Evolutionary conservation across 2,113 vertebrate species (phyloP).

Genomic region (Axis porcinus): DNA sequence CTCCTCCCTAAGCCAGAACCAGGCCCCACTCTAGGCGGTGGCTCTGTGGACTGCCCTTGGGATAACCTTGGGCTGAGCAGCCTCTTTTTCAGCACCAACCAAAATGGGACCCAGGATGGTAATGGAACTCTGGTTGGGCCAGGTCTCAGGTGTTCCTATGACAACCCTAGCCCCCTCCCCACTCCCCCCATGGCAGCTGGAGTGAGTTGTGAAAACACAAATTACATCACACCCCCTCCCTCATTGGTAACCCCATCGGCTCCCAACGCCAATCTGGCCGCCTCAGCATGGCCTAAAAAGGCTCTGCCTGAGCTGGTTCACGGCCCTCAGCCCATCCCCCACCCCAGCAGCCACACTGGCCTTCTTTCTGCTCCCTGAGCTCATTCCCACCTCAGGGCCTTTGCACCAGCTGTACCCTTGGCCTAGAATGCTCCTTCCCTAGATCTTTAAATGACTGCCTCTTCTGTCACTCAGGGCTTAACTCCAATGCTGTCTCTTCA

Average conservation of each 20-base stretch:
- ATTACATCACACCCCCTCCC: neutral
- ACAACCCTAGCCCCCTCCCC: neutral
- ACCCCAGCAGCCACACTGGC: slow-evolving; percentile 15
- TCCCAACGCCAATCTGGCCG: neutral
- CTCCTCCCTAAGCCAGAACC: neutral
- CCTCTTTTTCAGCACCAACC: slow-evolving; percentile 1
- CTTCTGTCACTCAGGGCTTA: neutral
- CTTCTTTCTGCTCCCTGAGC: slow-evolving; percentile 60
- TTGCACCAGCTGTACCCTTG: slow-evolving; percentile 65
- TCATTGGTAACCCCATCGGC: neutral
- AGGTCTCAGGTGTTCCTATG: neutral
- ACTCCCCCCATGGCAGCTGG: neutral
- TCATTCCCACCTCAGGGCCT: slow-evolving; percentile 67
- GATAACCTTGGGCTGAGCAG: slow-evolving; percentile 34
- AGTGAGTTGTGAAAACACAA: slow-evolving; percentile 8
- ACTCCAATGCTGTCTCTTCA: neutral
- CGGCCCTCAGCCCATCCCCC: neutral
- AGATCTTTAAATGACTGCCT: neutral
- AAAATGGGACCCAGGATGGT: neutral
- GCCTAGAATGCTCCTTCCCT: slow-evolving; percentile 52
- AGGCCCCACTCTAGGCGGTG: neutral
- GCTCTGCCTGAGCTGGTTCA: slow-evolving; percentile 6
- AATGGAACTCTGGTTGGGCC: neutral
- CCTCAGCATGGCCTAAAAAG: slow-evolving; percentile 42
- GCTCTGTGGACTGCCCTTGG: neutral